These are phyloP conservation scores for Eudemis profundana DNA, from an alignment of 2,888 invertebrate species.

Conservation along the genomic window DNA sequence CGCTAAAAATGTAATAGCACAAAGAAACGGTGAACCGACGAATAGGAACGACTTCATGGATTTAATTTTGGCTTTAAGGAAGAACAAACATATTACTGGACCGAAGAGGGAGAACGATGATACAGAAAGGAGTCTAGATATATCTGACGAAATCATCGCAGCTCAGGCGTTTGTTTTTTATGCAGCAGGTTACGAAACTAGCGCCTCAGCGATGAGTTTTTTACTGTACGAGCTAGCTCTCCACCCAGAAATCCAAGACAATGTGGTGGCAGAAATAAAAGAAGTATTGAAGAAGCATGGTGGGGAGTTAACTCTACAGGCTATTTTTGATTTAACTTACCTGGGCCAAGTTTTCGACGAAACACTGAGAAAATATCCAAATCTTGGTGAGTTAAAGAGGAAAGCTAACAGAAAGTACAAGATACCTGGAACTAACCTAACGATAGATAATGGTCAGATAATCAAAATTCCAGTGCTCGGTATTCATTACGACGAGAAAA, in stretches of 20 bases:
- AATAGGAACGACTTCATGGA: conserved; percentile 31
- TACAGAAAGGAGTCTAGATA: neutral
- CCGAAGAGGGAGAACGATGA: neutral
- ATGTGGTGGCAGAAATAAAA: conserved; percentile 24
- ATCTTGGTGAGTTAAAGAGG: neutral
- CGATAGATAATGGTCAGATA: conserved; percentile 26
- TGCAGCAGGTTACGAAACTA: conserved; percentile 18
- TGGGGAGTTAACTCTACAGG: conserved; percentile 4
- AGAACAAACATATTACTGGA: neutral
- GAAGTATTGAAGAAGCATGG: conserved; percentile 12
- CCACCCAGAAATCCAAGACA: conserved; percentile 27
- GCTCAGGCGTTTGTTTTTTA: conserved; percentile 25
- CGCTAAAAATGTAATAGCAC: neutral
- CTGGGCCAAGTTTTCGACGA: conserved; percentile 21
- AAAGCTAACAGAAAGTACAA: conserved; percentile 6
- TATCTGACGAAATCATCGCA: conserved; percentile 9
- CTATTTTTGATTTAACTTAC: conserved; percentile 18
- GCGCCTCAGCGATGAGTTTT: conserved; percentile 29
- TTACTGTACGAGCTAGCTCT: conserved; percentile 29
- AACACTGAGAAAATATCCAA: conserved; percentile 33
- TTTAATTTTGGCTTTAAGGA: conserved; percentile 14
- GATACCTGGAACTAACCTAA: conserved; percentile 32
- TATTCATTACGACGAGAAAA: conserved; percentile 40
- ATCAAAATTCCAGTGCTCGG: conserved; percentile 25
- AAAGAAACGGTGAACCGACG: conserved; percentile 3